phyloP scores from a whole-genome alignment of 53 echinoderm and acorn worm genomes.

The Echinarachnius parma region DNA sequence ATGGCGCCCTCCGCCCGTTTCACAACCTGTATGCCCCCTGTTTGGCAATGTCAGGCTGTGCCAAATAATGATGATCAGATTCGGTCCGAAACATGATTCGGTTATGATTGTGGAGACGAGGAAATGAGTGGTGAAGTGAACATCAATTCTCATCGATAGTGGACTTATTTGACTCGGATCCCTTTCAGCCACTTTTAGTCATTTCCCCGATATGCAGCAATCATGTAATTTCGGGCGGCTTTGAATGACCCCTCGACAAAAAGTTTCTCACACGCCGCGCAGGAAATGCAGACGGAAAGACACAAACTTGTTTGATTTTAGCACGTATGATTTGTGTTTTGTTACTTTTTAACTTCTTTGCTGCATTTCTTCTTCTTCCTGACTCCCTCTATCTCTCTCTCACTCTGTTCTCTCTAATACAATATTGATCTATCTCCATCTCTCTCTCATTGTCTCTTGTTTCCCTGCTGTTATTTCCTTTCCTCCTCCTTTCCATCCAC shows the following conservation, averaged over 20 bases:
- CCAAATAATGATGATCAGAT: neutral
- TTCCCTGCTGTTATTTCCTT: neutral
- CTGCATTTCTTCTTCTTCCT: neutral
- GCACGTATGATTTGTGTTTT: neutral
- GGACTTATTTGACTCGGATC: conserved; percentile 8
- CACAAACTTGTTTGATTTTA: conserved; percentile 1
- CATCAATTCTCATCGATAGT: conserved; percentile 9
- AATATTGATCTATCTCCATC: neutral
- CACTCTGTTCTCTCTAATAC: neutral
- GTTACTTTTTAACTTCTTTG: neutral
- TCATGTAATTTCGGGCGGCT: conserved; percentile 7
- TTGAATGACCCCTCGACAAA: no score
- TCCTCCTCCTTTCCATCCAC: neutral
- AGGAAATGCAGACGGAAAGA: conserved; percentile 28
- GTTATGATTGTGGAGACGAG: conserved; percentile 8
- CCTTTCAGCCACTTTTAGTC: conserved; percentile 25
- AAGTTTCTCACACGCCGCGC: no score
- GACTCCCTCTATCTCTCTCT: neutral
- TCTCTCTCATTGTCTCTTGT: neutral
- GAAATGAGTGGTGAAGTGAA: conserved; percentile 19
- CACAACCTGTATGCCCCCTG: neutral
- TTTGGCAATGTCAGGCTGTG: neutral
- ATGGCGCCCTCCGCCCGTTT: no score
- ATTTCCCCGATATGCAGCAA: conserved; percentile 31
- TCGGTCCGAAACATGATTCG: conserved; percentile 8